Evolutionary conservation across 2,113 vertebrate species (phyloP).

Genomic region (Ailurus styani): DNA sequence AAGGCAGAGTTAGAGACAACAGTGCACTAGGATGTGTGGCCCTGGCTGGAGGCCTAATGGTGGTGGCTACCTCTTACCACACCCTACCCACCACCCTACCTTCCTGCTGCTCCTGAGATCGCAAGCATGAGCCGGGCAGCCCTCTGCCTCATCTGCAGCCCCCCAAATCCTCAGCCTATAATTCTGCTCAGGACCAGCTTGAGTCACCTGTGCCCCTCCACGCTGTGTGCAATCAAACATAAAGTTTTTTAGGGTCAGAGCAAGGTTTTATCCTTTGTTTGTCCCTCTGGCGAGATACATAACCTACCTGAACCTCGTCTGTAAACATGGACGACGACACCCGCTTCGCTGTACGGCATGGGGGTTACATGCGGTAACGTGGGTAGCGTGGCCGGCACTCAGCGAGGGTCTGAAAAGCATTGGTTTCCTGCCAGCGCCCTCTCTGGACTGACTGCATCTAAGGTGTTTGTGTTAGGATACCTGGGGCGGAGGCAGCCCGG

Average conservation of each 20-base stretch:
- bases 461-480: neutral
- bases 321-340: neutral
- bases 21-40: neutral
- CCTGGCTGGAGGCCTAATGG: neutral
- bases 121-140: neutral
- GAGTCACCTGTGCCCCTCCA: neutral
- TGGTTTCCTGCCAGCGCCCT: neutral
- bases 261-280: neutral
- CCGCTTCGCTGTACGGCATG: rapidly evolving
- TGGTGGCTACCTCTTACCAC: neutral
- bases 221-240: neutral
- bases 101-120: neutral
- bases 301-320: neutral
- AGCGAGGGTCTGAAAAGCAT: neutral
- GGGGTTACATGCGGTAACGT: neutral
- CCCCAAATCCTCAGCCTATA: neutral
- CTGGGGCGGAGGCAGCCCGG: neutral
- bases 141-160: neutral
- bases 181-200: neutral
- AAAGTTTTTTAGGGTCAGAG: neutral
- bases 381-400: neutral
- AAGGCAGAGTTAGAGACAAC: neutral
- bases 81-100: rapidly evolving
- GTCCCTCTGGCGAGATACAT: neutral
- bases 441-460: neutral